Evolutionary conservation across 2,888 invertebrate species (phyloP).

Genomic region (Girardia tigrina): DNA sequence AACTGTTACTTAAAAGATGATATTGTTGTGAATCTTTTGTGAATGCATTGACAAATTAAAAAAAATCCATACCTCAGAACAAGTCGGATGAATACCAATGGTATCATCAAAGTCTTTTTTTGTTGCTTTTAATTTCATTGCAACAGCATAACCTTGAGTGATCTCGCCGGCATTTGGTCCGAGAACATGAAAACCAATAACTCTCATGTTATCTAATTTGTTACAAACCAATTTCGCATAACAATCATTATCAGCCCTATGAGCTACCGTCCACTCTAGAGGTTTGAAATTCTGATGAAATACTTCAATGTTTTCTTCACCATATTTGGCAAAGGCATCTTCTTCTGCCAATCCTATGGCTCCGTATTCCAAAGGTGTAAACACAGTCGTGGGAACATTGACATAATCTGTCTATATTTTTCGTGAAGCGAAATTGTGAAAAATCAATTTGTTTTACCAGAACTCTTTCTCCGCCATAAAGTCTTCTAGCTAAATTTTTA

Average conservation of each 20-base stretch:
- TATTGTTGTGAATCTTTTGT: too few relatives aligned
- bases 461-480: conserved; percentile 43
- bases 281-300: conserved; percentile 88
- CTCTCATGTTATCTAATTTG: conserved; percentile 42
- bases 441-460: conserved; percentile 39
- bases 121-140: conserved; percentile 49
- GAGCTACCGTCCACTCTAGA: conserved; percentile 82
- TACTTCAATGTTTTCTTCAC: conserved; percentile 68
- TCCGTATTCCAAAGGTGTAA: conserved; percentile 90
- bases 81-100: conserved; percentile 58
- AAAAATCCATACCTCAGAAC: conserved; percentile 52
- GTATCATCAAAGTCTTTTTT: conserved; percentile 55
- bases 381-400: conserved; percentile 76
- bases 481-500: conserved; percentile 61
- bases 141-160: conserved; percentile 57
- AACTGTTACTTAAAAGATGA: too few relatives aligned
- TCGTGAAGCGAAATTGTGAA: too few relatives aligned
- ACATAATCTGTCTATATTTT: conserved; percentile 52
- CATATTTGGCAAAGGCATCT: conserved; percentile 58
- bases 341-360: conserved; percentile 83
- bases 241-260: conserved; percentile 70
- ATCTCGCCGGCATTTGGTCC: conserved; percentile 58
- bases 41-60: too few relatives aligned
- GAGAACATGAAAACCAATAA: conserved; percentile 55
- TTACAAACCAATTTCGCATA: conserved; percentile 62